phyloP scores from a whole-genome alignment of 2,113 vertebrate species.

The Pituophis catenifer region DNA sequence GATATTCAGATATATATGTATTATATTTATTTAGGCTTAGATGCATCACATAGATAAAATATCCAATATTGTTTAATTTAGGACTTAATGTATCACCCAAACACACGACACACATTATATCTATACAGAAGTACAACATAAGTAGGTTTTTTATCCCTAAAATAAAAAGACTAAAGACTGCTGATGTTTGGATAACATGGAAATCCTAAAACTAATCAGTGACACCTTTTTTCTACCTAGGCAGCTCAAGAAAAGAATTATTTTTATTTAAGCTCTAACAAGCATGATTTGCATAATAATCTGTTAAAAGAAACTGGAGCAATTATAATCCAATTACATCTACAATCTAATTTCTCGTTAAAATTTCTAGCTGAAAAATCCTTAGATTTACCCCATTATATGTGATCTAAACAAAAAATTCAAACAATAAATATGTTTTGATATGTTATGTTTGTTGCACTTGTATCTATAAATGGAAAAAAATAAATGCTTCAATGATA shows the following conservation, averaged over 20 bases:
- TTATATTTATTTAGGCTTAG: neutral
- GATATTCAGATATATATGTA: neutral
- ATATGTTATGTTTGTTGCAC: neutral
- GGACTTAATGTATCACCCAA: neutral
- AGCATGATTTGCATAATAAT: neutral
- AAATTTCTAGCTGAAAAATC: neutral
- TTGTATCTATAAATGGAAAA: neutral
- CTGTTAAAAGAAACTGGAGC: neutral
- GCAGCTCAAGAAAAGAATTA: neutral
- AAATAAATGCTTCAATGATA: neutral
- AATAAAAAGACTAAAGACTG: neutral
- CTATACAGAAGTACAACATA: neutral
- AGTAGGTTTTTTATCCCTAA: neutral
- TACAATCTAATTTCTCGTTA: neutral
- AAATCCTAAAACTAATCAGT: neutral
- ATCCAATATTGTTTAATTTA: neutral
- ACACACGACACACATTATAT: neutral
- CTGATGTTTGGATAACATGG: neutral
- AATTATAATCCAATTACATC: neutral
- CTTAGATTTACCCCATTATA: neutral
- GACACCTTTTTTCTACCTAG: neutral
- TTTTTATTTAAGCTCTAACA: neutral
- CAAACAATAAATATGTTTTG: neutral
- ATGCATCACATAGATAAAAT: neutral
- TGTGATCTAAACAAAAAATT: neutral